These are phyloP conservation scores for Aratinga solstitialis DNA, from an alignment of 2,797 vertebrate species.

Conservation along the genomic window DNA sequence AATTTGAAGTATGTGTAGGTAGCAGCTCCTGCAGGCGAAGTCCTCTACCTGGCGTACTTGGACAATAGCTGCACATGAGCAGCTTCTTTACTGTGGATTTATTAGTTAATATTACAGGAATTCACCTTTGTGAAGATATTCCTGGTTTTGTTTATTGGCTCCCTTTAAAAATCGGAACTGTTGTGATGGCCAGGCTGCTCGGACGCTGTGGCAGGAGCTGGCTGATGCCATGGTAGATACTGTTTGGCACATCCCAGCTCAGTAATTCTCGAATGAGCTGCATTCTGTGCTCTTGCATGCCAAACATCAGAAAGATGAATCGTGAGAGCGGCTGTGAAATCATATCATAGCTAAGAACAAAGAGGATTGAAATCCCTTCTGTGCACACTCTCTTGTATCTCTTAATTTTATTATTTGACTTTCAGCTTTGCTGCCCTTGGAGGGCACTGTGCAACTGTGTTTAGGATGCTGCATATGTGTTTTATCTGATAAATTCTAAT, in stretches of 20 bases:
- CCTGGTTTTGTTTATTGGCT: neutral
- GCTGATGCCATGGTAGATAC: neutral
- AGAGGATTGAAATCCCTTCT: slow-evolving; percentile 38
- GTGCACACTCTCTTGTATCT: neutral
- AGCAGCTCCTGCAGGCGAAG: neutral
- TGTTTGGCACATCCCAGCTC: neutral
- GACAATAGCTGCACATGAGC: neutral
- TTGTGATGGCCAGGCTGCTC: neutral
- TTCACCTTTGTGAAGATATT: neutral
- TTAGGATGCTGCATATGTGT: neutral
- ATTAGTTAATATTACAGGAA: neutral
- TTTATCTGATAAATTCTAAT: slow-evolving; percentile 1
- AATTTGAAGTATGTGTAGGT: neutral
- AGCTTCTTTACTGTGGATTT: neutral
- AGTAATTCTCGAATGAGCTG: slow-evolving; percentile 29
- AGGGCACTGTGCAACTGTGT: slow-evolving; percentile 34
- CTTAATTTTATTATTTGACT: slow-evolving; percentile 59
- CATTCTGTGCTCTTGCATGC: slow-evolving; percentile 43
- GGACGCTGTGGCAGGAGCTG: neutral
- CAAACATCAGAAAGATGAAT: slow-evolving; percentile 28
- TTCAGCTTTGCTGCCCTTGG: slow-evolving; percentile 45
- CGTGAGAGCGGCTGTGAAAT: slow-evolving; percentile 42
- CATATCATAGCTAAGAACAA: slow-evolving; percentile 44
- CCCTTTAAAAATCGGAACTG: neutral
- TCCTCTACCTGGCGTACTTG: neutral